Evolutionary conservation across 2,113 vertebrate species (phyloP), one percentile per base, ranked within the genome.

Genomic region (Myotis lucifugus): DNA sequence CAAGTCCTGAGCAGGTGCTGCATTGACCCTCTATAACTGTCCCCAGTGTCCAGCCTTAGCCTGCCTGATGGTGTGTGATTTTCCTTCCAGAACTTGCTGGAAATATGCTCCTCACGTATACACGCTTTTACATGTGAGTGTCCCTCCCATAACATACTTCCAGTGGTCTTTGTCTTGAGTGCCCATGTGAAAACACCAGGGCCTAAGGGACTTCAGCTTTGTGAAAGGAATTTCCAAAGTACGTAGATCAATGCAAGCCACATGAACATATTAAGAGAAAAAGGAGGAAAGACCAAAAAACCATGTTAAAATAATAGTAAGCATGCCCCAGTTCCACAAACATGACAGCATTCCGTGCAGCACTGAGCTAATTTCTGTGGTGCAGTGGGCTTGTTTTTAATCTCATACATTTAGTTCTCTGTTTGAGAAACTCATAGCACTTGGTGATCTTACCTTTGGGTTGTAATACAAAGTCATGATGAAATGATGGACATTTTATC

Each of bases 401-500:
- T 82, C 34, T 87, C n/a, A 48, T 48, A 42, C 5, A 54, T 66
- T 96, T 88, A 84, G 42, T 78, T 94, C 21, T 92, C 13, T 50
- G 72, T 19, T 76, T 54, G 50, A 85, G 73, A 81, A 96, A 82
- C 15, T 77, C 5, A 5, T 52, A 85, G 37, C 32, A 78, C 7
- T 83, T 46, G 56, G 25, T 85, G 67, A 72, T 94, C 86, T 97
- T 70, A 92, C 64, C 52, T 90, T 85, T 88, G 70, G 83, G n/a
- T 64, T 95, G 29, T 46, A 84, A 73, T 77, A 85, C 78, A 91
- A 93, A 94, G 69, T 77, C 11, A 42, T 73, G 66, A 88, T 56
- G 81, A 81, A 32, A 77, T 90, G 77, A 52, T 77, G 48, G 61
- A 37, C 7, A 29, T 67, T 87, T 93, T 96, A 79, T 54, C 54